phyloP scores from a whole-genome alignment of 2,797 vertebrate genomes.

The Macropodus opercularis region DNA sequence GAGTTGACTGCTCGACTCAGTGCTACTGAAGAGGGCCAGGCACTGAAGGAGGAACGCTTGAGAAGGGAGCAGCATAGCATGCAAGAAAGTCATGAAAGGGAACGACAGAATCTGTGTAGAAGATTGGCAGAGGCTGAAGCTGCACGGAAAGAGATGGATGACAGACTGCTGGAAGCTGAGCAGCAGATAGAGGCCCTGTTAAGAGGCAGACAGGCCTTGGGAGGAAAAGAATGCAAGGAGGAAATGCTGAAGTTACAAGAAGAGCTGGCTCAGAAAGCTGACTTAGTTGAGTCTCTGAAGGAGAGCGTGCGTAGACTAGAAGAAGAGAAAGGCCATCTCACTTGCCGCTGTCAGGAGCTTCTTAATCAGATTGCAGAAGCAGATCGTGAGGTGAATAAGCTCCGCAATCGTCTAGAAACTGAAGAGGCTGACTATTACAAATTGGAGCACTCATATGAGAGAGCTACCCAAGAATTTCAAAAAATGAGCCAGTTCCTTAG shows the following conservation, averaged over 20 bases:
- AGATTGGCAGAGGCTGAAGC: slow-evolving; percentile 88
- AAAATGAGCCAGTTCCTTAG: slow-evolving; percentile 85
- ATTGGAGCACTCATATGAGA: slow-evolving; percentile 86
- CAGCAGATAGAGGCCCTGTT: slow-evolving; percentile 89
- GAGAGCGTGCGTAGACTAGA: slow-evolving; percentile 87
- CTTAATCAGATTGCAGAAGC: slow-evolving; percentile 88
- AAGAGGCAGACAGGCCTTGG: slow-evolving; percentile 83
- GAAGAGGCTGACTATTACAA: slow-evolving; percentile 88
- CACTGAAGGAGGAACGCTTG: slow-evolving; percentile 90
- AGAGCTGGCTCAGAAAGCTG: slow-evolving; percentile 84
- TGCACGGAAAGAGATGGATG: slow-evolving; percentile 83
- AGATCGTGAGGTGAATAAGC: slow-evolving; percentile 86
- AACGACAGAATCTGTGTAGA: slow-evolving; percentile 86
- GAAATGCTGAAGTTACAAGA: slow-evolving; percentile 88
- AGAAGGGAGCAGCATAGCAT: slow-evolving; percentile 86
- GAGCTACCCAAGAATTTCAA: slow-evolving; percentile 87
- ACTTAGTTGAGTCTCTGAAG: slow-evolving; percentile 84
- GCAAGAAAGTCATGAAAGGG: slow-evolving; percentile 89
- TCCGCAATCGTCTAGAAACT: slow-evolving; percentile 83
- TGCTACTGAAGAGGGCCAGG: slow-evolving; percentile 87
- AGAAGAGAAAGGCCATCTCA: slow-evolving; percentile 87
- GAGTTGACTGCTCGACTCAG: slow-evolving; percentile 87
- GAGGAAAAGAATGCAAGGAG: slow-evolving; percentile 80
- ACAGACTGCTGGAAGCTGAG: slow-evolving; percentile 85
- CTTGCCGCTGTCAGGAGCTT: slow-evolving; percentile 91